Conservation (phyloP, 2,888 invertebrate species). For the Micoletzkya japonica region DNA sequence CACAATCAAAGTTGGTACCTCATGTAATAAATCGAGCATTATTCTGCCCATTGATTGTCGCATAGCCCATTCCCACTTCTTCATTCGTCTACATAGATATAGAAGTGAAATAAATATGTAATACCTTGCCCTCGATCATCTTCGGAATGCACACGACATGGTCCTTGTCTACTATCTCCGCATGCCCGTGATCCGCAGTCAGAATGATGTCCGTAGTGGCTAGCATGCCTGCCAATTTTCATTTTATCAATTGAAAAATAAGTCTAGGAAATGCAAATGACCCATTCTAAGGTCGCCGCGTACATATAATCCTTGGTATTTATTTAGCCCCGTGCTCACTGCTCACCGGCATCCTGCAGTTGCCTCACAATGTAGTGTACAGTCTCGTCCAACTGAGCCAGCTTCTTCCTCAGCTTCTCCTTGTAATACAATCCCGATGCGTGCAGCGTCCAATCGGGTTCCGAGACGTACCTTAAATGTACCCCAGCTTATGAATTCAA, state of each 20-base stretch:
- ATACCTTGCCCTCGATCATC: conserved; percentile 33
- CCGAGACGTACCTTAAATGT: conserved; percentile 61
- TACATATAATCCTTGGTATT: no score
- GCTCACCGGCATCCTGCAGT: conserved; percentile 22
- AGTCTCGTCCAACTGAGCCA: conserved; percentile 59
- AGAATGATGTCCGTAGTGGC: conserved; percentile 65
- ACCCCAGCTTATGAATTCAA: background rate
- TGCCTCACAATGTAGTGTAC: conserved; percentile 64
- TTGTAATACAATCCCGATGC: conserved; percentile 65
- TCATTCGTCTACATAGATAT: background rate
- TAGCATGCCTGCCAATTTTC: conserved; percentile 52
- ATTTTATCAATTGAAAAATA: conserved; percentile 29
- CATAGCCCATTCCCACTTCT: background rate
- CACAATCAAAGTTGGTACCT: no score
- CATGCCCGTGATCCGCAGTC: conserved; percentile 67
- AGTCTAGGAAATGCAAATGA: no score
- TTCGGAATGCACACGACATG: conserved; percentile 48
- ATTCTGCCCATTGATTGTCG: background rate
- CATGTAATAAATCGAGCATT: no score
- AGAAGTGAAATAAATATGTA: no score
- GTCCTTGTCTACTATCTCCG: conserved; percentile 37
- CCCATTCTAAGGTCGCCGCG: no score
- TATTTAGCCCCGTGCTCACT: background rate
- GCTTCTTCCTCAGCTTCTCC: conserved; percentile 36
- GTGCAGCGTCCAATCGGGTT: conserved; percentile 66